phyloP scores from a whole-genome alignment of 35 echinoderm and acorn worm species.

The Patiria miniata region DNA sequence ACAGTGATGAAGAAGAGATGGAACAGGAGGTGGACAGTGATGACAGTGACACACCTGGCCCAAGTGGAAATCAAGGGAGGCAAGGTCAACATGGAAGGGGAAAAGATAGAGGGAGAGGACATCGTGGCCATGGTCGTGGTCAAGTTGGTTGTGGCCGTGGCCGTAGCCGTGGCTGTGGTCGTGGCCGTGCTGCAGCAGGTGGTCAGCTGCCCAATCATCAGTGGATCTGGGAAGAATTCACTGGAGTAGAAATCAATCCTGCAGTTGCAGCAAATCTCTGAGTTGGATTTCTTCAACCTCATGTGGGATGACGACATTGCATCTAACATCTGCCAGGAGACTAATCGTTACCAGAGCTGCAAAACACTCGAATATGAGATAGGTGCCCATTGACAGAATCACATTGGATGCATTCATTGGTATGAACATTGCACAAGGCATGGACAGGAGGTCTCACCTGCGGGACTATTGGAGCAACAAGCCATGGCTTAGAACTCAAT shows the following conservation, averaged over 20 bases:
- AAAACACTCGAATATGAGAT: conserved; percentile 13
- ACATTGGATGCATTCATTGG: conserved; percentile 1
- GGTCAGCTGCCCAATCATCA: background rate
- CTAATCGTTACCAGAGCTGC: conserved; percentile 11
- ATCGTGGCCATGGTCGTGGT: background rate
- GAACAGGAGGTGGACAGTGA: background rate
- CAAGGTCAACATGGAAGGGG: background rate
- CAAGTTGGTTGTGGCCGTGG: background rate
- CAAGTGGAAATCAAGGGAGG: conserved; percentile 1
- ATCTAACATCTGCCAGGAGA: conserved; percentile 6
- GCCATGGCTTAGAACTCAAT: conserved; percentile 11
- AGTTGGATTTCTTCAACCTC: conserved; percentile 14
- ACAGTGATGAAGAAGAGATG: background rate
- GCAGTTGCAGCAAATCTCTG: background rate
- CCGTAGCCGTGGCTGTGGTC: background rate
- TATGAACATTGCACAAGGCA: conserved; percentile 22
- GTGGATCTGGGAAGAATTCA: conserved; percentile 19
- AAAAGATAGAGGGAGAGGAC: conserved; percentile 7
- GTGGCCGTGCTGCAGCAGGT: conserved; percentile 17
- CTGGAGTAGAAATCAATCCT: background rate
- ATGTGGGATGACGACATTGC: background rate
- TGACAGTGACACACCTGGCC: background rate
- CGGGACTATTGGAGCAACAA: background rate
- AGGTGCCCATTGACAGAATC: background rate
- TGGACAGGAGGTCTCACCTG: conserved; percentile 16